phyloP scores from a whole-genome alignment of 2,113 vertebrate genomes.

The Podarcis muralis region DNA sequence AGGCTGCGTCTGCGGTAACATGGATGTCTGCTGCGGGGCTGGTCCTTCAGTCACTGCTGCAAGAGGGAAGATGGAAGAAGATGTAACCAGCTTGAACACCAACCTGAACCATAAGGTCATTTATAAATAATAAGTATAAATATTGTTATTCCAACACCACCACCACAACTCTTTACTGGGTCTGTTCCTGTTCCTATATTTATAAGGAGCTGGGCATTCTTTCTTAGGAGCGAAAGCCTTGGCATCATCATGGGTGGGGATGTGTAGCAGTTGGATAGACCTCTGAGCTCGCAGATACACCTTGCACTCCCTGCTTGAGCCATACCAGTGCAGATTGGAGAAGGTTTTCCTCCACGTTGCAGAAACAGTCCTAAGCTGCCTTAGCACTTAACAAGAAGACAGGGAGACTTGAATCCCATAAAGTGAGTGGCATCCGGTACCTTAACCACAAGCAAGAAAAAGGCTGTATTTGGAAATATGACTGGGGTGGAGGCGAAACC shows the following conservation, averaged over 20 bases:
- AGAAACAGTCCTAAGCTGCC: not conserved
- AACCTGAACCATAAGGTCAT: not conserved
- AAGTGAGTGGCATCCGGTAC: not conserved
- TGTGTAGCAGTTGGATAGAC: not conserved
- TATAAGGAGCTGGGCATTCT: not conserved
- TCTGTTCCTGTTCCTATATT: not conserved
- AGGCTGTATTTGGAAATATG: not conserved
- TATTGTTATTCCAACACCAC: not conserved
- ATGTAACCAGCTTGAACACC: not conserved
- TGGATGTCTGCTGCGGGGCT: conserved; percentile 70
- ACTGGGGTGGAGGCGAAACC: not conserved
- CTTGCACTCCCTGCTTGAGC: not conserved
- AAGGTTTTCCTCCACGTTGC: not conserved
- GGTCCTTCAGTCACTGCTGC: conserved; percentile 77
- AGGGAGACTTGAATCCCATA: not conserved
- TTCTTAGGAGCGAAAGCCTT: not conserved
- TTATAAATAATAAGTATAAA: not conserved
- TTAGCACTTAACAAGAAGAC: no score
- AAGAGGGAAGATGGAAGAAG: not conserved
- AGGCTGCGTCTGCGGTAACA: conserved; percentile 75
- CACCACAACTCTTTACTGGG: no score
- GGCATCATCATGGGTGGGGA: no score
- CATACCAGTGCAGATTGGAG: not conserved
- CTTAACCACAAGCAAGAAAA: not conserved
- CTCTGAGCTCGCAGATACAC: not conserved